These are phyloP conservation scores for Channa maculata DNA, from an alignment of 2,113 vertebrate genomes.

Conservation along the genomic window DNA sequence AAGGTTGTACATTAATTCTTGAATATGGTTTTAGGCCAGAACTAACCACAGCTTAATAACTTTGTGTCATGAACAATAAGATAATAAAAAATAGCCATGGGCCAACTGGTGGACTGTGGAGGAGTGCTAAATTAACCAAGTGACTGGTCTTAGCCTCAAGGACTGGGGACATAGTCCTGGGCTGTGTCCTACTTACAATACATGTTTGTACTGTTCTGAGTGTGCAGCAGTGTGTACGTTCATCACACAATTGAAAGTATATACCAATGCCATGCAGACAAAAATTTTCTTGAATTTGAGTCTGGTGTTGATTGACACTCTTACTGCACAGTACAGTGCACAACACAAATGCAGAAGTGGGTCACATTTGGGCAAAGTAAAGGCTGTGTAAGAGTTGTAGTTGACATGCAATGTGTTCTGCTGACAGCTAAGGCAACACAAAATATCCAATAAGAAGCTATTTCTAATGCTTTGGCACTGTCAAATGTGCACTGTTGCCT, in stretches of 20 bases:
- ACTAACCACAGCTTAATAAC: not conserved
- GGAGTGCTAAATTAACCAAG: slow-evolving; percentile 11
- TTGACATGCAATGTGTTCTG: slow-evolving; percentile 5
- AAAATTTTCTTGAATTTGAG: not conserved
- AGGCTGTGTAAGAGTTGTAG: not conserved
- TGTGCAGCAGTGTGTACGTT: not conserved
- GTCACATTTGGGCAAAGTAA: not conserved
- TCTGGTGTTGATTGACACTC: not conserved
- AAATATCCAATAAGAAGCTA: not conserved
- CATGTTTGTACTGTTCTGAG: not conserved
- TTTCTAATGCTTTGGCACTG: not conserved
- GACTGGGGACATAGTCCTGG: not conserved
- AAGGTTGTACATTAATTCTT: not conserved
- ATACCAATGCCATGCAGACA: not conserved
- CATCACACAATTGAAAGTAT: not conserved
- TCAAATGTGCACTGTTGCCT: not conserved
- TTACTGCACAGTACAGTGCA: not conserved
- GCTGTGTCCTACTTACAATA: slow-evolving; percentile 9
- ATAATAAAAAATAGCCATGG: not conserved
- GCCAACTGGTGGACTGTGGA: slow-evolving; percentile 15
- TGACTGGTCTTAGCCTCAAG: slow-evolving; percentile 9
- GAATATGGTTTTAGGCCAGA: slow-evolving; percentile 4
- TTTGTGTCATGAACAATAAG: slow-evolving; percentile 16
- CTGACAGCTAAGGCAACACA: slow-evolving; percentile 20
- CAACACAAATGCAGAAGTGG: not conserved